Evolutionary conservation across 2,888 invertebrate genomes (phyloP).

Genomic region (Tiliacea citrago): DNA sequence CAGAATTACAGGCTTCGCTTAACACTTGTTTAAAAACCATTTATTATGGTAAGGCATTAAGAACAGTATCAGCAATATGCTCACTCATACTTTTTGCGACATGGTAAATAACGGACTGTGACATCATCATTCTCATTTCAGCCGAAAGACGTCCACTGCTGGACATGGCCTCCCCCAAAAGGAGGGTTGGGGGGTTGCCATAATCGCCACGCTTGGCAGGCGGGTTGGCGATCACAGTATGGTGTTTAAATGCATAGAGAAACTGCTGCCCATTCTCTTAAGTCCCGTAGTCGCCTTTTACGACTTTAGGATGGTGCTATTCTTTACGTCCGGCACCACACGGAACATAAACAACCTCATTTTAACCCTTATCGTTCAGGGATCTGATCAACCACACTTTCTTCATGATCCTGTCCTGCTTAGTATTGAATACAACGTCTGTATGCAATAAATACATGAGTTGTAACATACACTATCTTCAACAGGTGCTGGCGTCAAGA

Average conservation of each 20-base stretch:
- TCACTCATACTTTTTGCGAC: constrained; percentile 17
- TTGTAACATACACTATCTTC: constrained; percentile 72
- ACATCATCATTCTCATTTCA: too few species aligned
- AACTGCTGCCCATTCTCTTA: too few species aligned
- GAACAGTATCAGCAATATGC: not conserved
- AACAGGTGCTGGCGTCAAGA: constrained; percentile 97
- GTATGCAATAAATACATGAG: constrained; percentile 51
- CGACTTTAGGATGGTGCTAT: too few species aligned
- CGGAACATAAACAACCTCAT: not conserved
- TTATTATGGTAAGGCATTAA: not conserved
- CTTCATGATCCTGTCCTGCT: not conserved
- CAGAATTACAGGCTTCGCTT: constrained; percentile 2
- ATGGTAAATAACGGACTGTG: not conserved
- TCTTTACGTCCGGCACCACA: too few species aligned
- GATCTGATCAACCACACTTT: not conserved
- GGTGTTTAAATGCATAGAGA: too few species aligned
- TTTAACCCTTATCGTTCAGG: not conserved
- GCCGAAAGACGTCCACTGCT: too few species aligned
- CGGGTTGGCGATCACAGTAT: too few species aligned
- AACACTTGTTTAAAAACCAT: constrained; percentile 5
- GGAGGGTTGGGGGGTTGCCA: too few species aligned
- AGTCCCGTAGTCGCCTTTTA: too few species aligned
- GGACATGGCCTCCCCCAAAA: too few species aligned
- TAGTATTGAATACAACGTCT: constrained; percentile 41
- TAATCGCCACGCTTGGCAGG: too few species aligned